phyloP scores from a whole-genome alignment of 35 echinoderm and acorn worm species.

The Diadema setosum region DNA sequence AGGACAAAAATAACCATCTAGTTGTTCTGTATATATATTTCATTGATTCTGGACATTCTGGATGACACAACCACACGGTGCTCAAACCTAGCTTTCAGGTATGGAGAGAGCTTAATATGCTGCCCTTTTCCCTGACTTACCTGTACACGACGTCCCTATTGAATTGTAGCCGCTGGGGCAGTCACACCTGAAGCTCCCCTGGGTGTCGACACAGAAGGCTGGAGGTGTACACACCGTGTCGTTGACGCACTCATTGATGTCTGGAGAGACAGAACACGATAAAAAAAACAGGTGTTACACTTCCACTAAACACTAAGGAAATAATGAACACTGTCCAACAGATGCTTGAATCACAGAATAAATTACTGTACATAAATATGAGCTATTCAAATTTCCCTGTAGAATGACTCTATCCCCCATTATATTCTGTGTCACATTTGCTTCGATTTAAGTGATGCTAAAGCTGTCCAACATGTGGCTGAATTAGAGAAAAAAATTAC shows the following conservation, averaged over 20 bases:
- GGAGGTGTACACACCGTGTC: neutral
- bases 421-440: too few relatives aligned
- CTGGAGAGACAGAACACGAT: constrained; percentile 6
- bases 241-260: constrained; percentile 30
- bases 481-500: too few relatives aligned
- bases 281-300: too few relatives aligned
- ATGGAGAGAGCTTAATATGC: neutral
- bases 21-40: neutral
- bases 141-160: neutral
- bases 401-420: too few relatives aligned
- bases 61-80: neutral
- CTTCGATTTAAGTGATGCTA: too few relatives aligned
- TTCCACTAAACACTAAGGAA: too few relatives aligned
- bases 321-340: too few relatives aligned
- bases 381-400: too few relatives aligned
- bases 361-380: too few relatives aligned
- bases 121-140: neutral
- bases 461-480: too few relatives aligned
- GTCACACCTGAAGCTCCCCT: neutral
- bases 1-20: neutral
- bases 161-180: constrained; percentile 4
- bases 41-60: neutral
- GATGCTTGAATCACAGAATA: too few relatives aligned
- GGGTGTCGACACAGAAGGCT: constrained; percentile 2
- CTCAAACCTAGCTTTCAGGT: neutral